Evolutionary conservation across 2,113 vertebrate species (phyloP), one percentile per base, ranked within the genome.

Genomic region (Cygnus atratus): DNA sequence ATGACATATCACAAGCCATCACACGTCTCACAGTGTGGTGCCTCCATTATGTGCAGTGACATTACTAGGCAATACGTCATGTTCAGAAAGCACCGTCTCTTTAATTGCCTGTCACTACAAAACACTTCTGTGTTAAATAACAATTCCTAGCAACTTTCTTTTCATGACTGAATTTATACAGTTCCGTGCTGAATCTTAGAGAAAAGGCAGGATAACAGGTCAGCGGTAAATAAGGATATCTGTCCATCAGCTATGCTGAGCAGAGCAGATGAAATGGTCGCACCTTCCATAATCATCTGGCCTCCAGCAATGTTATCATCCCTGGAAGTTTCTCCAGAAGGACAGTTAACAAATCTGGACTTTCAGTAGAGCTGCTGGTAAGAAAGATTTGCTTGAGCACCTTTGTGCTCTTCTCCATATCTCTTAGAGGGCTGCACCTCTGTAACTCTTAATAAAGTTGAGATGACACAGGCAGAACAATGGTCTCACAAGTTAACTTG

Each of bases 81-180:
- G 83, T 94, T 95, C 86, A 83, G 80, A 92, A 50, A 96, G 92
- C 5, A 3, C 78, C 89, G 14, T 79, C 35, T 68, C 66, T 83
- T 87, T 68, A 72, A 92, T 87, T 79, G 48, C 26, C 62, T 95
- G 57, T 84, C 73, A 55, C 81, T 65, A 59, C 78, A 50, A 87
- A 97, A 67, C 62, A 35, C 25, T 75, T 26, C 65, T 46, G 31
- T 28, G 91, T 84, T 63, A 88, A 88, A 50, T n/a, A 78, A 88
- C 79, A 83, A 54, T 67, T 6, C 3, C 5, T n/a, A 55, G 52
- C 28, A 91, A 50, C 58, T 90, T 94, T 57, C 35, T 88, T 82
- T 31, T 62, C 73, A 66, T 58, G 41, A 24, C 52, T 18, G 82
- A 46, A 37, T 75, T 86, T 95, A 75, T 43, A 67, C 55, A 74